Conservation (phyloP, 2,797 vertebrate species). For the Melanotaenia nigrans region DNA sequence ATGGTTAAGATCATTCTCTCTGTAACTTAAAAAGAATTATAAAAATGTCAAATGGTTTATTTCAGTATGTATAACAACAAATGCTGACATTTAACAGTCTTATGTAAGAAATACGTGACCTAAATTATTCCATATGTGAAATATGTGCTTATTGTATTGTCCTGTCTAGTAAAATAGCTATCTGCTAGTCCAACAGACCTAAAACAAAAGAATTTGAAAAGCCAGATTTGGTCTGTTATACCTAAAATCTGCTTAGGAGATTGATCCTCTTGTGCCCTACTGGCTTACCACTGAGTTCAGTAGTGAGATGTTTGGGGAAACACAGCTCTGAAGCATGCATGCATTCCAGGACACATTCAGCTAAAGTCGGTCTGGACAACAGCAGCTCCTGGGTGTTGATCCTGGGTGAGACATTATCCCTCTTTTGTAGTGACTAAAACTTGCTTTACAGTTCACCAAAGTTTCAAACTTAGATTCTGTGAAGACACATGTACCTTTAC, state of each 20-base stretch:
- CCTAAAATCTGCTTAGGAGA: constrained; percentile 34
- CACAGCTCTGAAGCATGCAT: constrained; percentile 26
- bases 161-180: background rate
- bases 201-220: constrained; percentile 33
- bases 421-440: background rate
- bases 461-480: background rate
- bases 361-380: constrained; percentile 20
- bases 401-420: constrained; percentile 22
- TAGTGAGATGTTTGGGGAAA: constrained; percentile 52
- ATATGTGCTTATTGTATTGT: background rate
- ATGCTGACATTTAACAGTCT: constrained; percentile 9
- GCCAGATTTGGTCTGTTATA: constrained; percentile 39
- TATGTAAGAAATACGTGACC: background rate
- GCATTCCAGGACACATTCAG: constrained; percentile 36
- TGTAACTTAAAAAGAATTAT: background rate
- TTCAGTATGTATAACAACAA: background rate
- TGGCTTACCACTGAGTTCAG: constrained; percentile 35
- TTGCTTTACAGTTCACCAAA: background rate
- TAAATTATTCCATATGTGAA: background rate
- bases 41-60: background rate
- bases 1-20: background rate
- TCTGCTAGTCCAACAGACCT: constrained; percentile 2
- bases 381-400: constrained; percentile 25
- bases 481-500: background rate
- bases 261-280: constrained; percentile 40